Conservation (phyloP, 2,888 invertebrate species). For the Leuctra nigra region DNA sequence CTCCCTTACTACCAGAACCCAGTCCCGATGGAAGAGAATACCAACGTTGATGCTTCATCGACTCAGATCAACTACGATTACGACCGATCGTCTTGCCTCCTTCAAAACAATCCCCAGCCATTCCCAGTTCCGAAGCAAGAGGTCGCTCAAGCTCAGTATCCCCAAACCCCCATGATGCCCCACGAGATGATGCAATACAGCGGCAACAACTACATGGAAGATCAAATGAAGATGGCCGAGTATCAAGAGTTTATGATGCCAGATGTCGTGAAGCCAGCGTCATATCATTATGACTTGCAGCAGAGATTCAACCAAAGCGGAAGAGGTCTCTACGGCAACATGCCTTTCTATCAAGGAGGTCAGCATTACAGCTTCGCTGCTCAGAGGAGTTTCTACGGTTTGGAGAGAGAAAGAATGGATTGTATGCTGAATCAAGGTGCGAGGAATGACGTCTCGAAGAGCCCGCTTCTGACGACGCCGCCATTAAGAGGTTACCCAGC, state of each 20-base stretch:
- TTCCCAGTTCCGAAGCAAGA: not conserved
- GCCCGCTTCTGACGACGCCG: not conserved
- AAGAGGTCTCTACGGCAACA: not conserved
- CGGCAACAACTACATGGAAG: not conserved
- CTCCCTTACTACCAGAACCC: too few relatives aligned
- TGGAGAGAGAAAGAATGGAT: not conserved
- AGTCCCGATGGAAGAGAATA: too few relatives aligned
- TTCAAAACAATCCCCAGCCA: too few relatives aligned
- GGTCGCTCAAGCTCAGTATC: not conserved
- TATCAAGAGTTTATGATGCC: too few relatives aligned
- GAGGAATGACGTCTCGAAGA: not conserved
- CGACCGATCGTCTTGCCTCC: not conserved
- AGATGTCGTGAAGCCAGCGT: too few relatives aligned
- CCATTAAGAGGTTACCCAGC: not conserved
- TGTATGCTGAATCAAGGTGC: too few relatives aligned
- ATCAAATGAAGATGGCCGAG: too few relatives aligned
- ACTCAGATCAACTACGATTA: not conserved
- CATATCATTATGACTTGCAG: too few relatives aligned
- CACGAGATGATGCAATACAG: not conserved
- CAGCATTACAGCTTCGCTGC: not conserved
- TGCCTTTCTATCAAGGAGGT: not conserved
- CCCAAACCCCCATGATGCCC: not conserved
- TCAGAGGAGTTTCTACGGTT: not conserved
- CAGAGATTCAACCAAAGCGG: not conserved
- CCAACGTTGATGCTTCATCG: too few relatives aligned